A percentile compares a stretch with the other conserved stretches of the same genome.
Evolutionary conservation across 1,140 invertebrate species (phyloP).

Genomic region (Sipha flava): DNA sequence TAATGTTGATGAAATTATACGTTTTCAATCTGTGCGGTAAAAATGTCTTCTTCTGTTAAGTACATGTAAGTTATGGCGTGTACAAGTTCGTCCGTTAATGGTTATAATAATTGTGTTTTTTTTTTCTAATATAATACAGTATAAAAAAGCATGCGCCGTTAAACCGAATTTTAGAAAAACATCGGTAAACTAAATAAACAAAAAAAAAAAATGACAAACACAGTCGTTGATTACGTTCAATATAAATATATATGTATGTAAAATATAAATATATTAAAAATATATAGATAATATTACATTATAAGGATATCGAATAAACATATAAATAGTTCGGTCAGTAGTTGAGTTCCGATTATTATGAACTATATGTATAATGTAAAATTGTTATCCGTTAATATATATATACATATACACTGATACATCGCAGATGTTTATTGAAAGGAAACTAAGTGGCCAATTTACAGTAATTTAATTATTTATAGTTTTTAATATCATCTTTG

Average conservation of each 20-base stretch:
- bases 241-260: too few species aligned
- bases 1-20: neutral
- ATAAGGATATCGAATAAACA: too few species aligned
- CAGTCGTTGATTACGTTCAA: neutral
- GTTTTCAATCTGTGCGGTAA: neutral
- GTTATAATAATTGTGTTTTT: neutral
- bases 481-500: too few species aligned
- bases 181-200: neutral
- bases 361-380: neutral
- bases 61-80: too few species aligned
- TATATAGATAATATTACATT: too few species aligned
- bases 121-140: neutral
- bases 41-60: neutral
- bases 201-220: neutral
- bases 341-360: neutral
- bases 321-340: neutral
- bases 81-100: neutral
- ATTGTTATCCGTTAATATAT: neutral
- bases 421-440: too few species aligned
- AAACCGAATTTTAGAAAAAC: neutral
- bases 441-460: too few species aligned
- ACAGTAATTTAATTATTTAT: too few species aligned
- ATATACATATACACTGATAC: neutral
- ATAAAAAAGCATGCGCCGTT: constrained; percentile 1
- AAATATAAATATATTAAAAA: too few species aligned